Conservation (phyloP, 2,888 invertebrate genomes). For the Prionchulus punctatus region DNA sequence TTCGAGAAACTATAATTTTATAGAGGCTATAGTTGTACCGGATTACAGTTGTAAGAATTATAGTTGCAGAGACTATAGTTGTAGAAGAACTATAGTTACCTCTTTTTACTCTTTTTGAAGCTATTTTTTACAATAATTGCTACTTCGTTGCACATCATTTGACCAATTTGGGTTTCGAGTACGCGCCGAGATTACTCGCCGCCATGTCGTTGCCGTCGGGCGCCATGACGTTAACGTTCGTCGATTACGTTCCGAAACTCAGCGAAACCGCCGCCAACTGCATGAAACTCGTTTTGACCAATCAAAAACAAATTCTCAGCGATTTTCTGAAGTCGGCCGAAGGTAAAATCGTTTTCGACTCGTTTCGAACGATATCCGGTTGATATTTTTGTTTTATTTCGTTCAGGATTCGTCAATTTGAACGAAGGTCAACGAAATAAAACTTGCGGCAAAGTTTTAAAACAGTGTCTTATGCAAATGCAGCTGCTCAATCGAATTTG, state of each 20-base stretch:
- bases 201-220: background rate
- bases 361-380: no score
- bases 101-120: no score
- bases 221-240: slow-evolving; percentile 47
- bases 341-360: no score
- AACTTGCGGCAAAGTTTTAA: background rate
- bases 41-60: no score
- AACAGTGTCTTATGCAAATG: background rate
- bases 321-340: background rate
- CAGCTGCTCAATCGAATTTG: background rate
- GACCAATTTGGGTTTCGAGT: slow-evolving; percentile 50
- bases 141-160: slow-evolving; percentile 64
- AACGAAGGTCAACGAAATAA: background rate
- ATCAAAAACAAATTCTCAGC: background rate
- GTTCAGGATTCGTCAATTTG: background rate
- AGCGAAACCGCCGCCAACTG: slow-evolving; percentile 50
- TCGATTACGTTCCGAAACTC: slow-evolving; percentile 51
- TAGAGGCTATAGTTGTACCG: no score
- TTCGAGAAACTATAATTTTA: no score
- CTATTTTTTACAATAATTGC: slow-evolving; percentile 57
- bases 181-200: slow-evolving; percentile 40
- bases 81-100: no score
- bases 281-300: background rate
- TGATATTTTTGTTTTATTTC: no score
- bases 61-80: no score